Base-by-base conservation (phyloP, 1,140 invertebrate genomes). In the Neelides sp. region DNA sequence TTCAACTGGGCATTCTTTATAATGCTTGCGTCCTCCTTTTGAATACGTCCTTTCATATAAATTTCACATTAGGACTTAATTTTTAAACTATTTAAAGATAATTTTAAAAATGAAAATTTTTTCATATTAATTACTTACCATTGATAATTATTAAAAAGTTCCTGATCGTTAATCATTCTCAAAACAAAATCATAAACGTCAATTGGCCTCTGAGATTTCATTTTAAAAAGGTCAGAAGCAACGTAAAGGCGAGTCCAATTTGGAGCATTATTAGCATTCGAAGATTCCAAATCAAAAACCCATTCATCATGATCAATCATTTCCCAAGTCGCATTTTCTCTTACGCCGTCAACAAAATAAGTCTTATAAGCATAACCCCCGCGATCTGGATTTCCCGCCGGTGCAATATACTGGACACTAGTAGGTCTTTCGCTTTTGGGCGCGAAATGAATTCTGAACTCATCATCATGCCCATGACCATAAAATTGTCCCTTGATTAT, bases 391-490 rank as follows among this genome's bases (percentile, higher is more conserved):
- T 68, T 76, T 1, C 75, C 68, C 45, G 71, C 73, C 1, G 72
- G 71, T 2, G 64, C 66, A 19, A 75, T 64, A 60, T 73, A 77
- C 1, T 69, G 68, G 13, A 74, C 64, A 53, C 59, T 66, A 2
- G 65, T 64, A 2, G 74, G 66, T 51, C 71, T 58, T 0, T 62
- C 63, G 13, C 66, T 22, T 26, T 8, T 26, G 10, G 70, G 59
- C 50, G 68, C 69, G 59, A 81, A 83, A 65, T 76, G 78, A 27
- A 88, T 66, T 37, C 74, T 72, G 46, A 85, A 73, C 61, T 84
- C 79, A 60, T 88, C 84, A n/a, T 72, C 74, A 60, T 89, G 85
- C 2, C 78, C 79, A 59, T 89, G 85, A 0, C 85, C 85, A 58
- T 83, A 83, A 64, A 87, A 89, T 64, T 87, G 80, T 2, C 72